phyloP scores from a whole-genome alignment of 2,797 vertebrate species.

The Xyrichtys novacula region DNA sequence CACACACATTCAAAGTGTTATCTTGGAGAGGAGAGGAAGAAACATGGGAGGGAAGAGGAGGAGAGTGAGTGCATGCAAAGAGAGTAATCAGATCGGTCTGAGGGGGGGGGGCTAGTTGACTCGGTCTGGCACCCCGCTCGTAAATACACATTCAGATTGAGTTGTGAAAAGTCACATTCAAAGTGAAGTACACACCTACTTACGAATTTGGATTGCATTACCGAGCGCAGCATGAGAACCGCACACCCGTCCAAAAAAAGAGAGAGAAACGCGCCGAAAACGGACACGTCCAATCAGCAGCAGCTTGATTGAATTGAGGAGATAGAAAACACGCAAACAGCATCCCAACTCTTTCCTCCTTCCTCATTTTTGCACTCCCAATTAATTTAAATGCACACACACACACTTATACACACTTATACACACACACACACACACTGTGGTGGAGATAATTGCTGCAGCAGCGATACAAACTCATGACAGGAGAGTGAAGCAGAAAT shows the following conservation, averaged over 20 bases:
- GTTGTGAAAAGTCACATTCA: slow-evolving; percentile 47
- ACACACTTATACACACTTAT: slow-evolving; percentile 16
- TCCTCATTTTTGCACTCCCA: slow-evolving; percentile 65
- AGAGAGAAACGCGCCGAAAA: slow-evolving; percentile 24
- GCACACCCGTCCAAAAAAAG: slow-evolving; percentile 8
- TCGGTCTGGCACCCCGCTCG: slow-evolving; percentile 19
- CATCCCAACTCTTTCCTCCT: slow-evolving; percentile 27
- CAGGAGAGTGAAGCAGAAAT: slow-evolving; percentile 69
- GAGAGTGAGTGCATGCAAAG: slow-evolving; percentile 1
- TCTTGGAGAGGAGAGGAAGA: neutral
- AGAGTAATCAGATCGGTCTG: slow-evolving; percentile 24
- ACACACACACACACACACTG: slow-evolving; percentile 31
- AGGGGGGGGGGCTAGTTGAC: slow-evolving; percentile 37
- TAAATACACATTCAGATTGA: slow-evolving; percentile 42
- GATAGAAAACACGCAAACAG: slow-evolving; percentile 25
- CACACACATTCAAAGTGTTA: neutral
- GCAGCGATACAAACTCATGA: slow-evolving; percentile 61
- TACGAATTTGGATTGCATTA: slow-evolving; percentile 48
- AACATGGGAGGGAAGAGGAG: neutral
- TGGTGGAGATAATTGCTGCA: slow-evolving; percentile 66
- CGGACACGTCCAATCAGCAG: slow-evolving; percentile 53
- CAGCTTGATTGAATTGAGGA: slow-evolving; percentile 44
- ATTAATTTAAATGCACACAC: slow-evolving; percentile 67
- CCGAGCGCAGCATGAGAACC: slow-evolving; percentile 25
- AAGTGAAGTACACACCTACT: slow-evolving; percentile 59